Conservation (phyloP, 2,113 vertebrate species). For the Mastomys coucha region DNA sequence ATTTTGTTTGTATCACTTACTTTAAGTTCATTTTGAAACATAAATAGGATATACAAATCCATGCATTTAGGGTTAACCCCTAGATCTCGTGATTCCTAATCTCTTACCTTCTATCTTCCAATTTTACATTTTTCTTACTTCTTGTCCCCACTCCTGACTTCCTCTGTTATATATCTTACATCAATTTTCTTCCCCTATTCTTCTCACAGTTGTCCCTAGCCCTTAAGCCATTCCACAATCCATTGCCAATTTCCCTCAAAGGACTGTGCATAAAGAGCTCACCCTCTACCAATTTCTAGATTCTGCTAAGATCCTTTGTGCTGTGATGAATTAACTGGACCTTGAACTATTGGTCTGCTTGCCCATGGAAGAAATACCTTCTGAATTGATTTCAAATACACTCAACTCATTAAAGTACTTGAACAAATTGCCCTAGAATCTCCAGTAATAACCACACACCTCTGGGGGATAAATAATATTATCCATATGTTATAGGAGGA, state of each 20-base stretch:
- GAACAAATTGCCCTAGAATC: conserved; percentile 78
- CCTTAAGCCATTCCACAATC: neutral
- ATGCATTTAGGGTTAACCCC: conserved; percentile 13
- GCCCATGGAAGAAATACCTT: conserved; percentile 62
- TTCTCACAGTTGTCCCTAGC: neutral
- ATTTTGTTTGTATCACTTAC: conserved; percentile 49
- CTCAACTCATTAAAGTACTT: conserved; percentile 76
- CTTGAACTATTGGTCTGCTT: conserved; percentile 59
- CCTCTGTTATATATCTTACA: conserved; percentile 2
- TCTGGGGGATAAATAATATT: conserved; percentile 78
- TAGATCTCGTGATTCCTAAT: conserved; percentile 35
- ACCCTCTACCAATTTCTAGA: conserved; percentile 45
- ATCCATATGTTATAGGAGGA: conserved; percentile 78
- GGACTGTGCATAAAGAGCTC: conserved; percentile 22
- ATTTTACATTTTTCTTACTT: conserved; percentile 59
- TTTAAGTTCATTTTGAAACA: conserved; percentile 48
- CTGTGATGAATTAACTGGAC: conserved; percentile 69
- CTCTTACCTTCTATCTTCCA: conserved; percentile 26
- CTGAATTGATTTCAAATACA: conserved; percentile 71
- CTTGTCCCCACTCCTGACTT: neutral
- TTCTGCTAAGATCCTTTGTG: conserved; percentile 50
- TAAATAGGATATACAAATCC: conserved; percentile 50
- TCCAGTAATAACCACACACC: conserved; percentile 77
- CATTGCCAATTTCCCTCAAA: conserved; percentile 44
- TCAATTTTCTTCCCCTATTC: conserved; percentile 5